Base-by-base conservation (phyloP, 1,140 invertebrate species). In the Calycopis cecrops region DNA sequence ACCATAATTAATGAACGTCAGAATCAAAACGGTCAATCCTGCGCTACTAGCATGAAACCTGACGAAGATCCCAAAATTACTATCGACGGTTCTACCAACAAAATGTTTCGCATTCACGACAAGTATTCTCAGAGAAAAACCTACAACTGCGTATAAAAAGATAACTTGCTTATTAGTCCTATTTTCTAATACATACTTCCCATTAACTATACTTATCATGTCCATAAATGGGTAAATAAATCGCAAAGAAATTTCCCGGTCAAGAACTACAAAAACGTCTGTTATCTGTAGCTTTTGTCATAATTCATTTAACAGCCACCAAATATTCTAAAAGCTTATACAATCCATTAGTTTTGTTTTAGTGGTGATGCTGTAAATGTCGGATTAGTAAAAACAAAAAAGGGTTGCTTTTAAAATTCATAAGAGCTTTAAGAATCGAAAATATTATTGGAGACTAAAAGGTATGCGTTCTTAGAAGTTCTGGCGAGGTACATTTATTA, bases 341-440 rank as follows among this genome's bases (percentile, higher is more conserved):
- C 16, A 44, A 44, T 44, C 40, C 40, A 44, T 44, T 16, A 9
- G 9, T 16, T 44, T 44, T 44, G 40, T 44, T 44, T 44, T 44
- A 44, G 40, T 44, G 17, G 21, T 9, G 40, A 17, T 44, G 40
- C 16, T 44, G 40, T 44, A 44, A 44, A 44, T 44, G 40, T 44
- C 40, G 12, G 40, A 44, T 44, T 44, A 44, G 40, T 44, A 17
- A 44, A 44, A 44, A 44, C 40, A 44, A 44, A 44, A 44, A 44
- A 44, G 14, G 40, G 40, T 44, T 14, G 40, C 16, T 44, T 44
- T 44, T 44, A 44, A 44, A 44, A 44, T 44, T 44, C 40, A 44
- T 44, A 44, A 44, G 40, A 44, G 40, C 40, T 44, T 44, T 44
- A n/a, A 44, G 14, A 44, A 16, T 44, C 14, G 40, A 44, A 44